Evolutionary conservation across 2,113 vertebrate genomes (phyloP).

Genomic region (Ciconia maguari): DNA sequence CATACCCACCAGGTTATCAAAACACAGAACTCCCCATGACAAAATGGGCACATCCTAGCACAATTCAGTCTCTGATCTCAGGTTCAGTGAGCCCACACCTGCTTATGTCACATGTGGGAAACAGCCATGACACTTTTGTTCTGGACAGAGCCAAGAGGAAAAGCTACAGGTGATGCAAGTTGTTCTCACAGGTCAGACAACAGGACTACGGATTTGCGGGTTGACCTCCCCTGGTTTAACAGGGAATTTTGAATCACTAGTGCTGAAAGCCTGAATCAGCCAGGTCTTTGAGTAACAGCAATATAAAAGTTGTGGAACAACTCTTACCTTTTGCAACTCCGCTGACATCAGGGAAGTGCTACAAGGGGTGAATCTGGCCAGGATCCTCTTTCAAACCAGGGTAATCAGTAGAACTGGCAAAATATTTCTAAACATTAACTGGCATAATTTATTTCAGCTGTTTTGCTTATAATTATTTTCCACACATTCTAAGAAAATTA

Average conservation of each 20-base stretch:
- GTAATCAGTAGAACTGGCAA: neutral
- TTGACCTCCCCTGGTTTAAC: neutral
- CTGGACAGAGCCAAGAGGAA: neutral
- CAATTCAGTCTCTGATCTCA: neutral
- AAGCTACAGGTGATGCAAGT: accelerated
- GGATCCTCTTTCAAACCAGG: neutral
- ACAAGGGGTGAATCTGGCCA: neutral
- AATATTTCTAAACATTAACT: neutral
- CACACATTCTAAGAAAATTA: neutral
- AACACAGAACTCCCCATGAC: neutral
- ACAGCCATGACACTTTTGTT: neutral
- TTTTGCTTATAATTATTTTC: neutral
- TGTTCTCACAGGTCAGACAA: neutral
- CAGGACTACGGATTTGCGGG: accelerated
- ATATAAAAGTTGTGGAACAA: neutral
- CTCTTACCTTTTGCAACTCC: neutral
- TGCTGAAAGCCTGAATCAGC: neutral
- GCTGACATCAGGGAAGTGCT: neutral
- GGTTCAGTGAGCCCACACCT: accelerated
- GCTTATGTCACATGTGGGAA: accelerated
- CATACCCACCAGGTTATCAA: neutral
- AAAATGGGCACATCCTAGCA: neutral
- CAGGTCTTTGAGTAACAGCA: neutral
- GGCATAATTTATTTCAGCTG: neutral
- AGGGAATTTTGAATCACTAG: neutral